Evolutionary conservation across 2,888 invertebrate species (phyloP).

Genomic region (Lacanobia wlatinum): DNA sequence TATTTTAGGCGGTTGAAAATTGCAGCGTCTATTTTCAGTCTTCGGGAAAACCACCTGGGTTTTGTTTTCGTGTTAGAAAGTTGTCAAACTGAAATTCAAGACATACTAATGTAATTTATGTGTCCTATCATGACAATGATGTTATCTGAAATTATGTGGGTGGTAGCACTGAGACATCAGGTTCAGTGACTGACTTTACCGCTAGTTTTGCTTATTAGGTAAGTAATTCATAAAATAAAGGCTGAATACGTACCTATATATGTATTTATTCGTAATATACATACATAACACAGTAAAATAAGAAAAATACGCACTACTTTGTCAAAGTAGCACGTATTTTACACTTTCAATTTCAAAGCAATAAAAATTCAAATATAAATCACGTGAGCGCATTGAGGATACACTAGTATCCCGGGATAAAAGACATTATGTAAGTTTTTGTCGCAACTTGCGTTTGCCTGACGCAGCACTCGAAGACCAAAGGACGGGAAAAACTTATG

Average conservation of each 20-base stretch:
- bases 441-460: conserved; percentile 9
- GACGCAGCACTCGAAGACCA: conserved; percentile 27
- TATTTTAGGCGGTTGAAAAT: not conserved
- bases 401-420: not conserved
- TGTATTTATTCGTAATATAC: no score
- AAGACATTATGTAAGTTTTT: conserved; percentile 36
- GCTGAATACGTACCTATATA: no score
- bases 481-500: conserved; percentile 46
- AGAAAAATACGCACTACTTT: not conserved
- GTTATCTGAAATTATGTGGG: no score
- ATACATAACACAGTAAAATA: not conserved
- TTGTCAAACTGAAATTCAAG: no score
- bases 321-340: no score
- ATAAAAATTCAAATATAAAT: conserved; percentile 4
- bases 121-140: no score
- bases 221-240: no score
- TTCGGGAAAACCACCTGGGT: not conserved
- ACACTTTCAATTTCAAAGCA: not conserved
- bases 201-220: no score
- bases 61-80: not conserved
- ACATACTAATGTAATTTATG: no score
- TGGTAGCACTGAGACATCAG: no score
- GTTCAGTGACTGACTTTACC: no score
- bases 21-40: not conserved
- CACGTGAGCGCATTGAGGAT: not conserved